Evolutionary conservation across 2,888 invertebrate genomes (phyloP), one percentile per base, ranked within the genome.

Genomic region (Tholera decimalis): DNA sequence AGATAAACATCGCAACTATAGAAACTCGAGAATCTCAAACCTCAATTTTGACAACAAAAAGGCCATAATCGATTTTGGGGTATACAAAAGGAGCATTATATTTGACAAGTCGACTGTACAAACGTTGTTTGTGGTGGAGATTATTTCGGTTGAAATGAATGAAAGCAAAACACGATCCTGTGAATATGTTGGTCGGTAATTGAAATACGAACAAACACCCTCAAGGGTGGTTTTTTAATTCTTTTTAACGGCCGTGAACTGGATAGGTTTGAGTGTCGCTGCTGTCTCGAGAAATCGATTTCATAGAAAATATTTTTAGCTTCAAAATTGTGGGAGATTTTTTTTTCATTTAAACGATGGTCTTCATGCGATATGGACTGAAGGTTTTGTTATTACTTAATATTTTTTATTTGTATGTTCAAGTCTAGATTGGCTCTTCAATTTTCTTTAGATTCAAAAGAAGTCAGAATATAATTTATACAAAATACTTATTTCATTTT

Each of bases 11-110:
- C 94, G 89, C 77, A 92, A 94, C 94, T 94, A 95, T 94, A 92
- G 92, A 85, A 92, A 93, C 91, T 88, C 89, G 92, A 94, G 95
- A 95, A 92, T 91, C 92, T 91, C 86, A 90, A 94, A 90, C 94
- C 94, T 93, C 94, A 93, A 94, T 94, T 95, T 94, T 94, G 94
- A 95, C 94, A 95, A 94, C 95, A 95, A 95, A 95, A 95, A 95
- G 94, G 91, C 92, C 89, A 91, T 95, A 95, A 95, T 95, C 95
- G 95, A 95, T 95, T 95, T 94, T 92, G 85, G 81, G 89, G 88
- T 85, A 77, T 86, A 94, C 94, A 95, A 95, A 93, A 89, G 89
- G 80, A 78, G 92, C 88, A 93, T 95, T 95, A 93, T 95, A 93
- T 94, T 93, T 95, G 93, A 92, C 94, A 93, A 94, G 93, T 93